Percentiles rank a stretch among this genome's conserved stretches.
Evolutionary conservation across 2,113 vertebrate genomes (phyloP).

Genomic region (Microcebus lehilahytsara): DNA sequence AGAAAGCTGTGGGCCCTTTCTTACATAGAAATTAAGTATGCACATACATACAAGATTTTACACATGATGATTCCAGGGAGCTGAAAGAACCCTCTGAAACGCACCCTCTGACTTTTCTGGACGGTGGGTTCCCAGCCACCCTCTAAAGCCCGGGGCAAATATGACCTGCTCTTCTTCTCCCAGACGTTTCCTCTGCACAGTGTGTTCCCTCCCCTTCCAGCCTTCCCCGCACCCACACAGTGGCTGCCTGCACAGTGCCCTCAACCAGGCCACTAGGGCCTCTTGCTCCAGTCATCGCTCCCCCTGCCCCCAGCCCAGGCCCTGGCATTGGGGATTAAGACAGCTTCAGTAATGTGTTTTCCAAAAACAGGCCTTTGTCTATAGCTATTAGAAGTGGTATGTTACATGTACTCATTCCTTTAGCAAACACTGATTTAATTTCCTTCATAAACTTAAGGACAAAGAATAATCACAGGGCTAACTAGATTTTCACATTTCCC

Average conservation of each 20-base stretch:
- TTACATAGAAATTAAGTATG: neutral
- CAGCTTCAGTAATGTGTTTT: neutral
- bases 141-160: neutral
- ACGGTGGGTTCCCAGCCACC: rapidly evolving
- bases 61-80: neutral
- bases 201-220: neutral
- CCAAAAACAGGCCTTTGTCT: conserved; percentile 37
- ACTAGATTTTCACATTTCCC: conserved; percentile 42
- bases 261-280: neutral
- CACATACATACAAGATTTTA: rapidly evolving
- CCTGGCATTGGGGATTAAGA: neutral
- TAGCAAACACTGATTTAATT: conserved; percentile 24
- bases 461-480: conserved; percentile 36
- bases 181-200: neutral
- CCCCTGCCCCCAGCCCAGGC: neutral
- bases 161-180: neutral
- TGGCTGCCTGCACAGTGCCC: neutral
- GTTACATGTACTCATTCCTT: neutral
- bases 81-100: neutral
- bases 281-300: rapidly evolving
- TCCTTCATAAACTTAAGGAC: conserved; percentile 50
- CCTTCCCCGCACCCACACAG: rapidly evolving
- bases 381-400: neutral
- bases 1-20: neutral
- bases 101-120: neutral